A percentile compares a stretch with the other conserved stretches of the same genome.
Evolutionary conservation across 2,888 invertebrate genomes (phyloP).

Genomic region (Tinea pellionella): DNA sequence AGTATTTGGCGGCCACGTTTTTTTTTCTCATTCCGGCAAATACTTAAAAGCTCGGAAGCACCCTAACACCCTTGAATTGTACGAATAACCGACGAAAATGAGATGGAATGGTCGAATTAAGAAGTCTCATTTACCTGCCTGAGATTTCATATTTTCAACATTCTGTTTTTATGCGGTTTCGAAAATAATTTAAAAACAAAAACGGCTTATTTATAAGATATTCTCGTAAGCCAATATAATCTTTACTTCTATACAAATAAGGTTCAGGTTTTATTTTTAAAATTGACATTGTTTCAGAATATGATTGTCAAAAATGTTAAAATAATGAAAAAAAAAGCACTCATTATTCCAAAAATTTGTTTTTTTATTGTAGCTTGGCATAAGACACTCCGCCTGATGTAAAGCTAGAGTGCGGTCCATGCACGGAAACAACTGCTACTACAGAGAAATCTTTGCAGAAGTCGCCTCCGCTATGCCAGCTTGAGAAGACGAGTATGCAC

Average conservation of each 20-base stretch:
- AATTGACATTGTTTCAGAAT: no score
- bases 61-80: conserved; percentile 5
- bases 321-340: not conserved
- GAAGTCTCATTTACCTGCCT: conserved; percentile 8
- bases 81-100: conserved; percentile 8
- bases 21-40: not conserved
- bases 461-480: no score
- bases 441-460: no score
- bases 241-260: not conserved
- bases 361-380: no score
- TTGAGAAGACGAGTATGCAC: no score
- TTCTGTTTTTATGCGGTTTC: not conserved
- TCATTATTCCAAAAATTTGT: no score
- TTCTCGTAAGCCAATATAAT: not conserved
- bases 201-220: not conserved
- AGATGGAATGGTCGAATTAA: conserved; percentile 8
- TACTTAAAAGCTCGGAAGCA: not conserved
- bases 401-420: no score
- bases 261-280: not conserved
- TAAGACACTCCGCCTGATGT: no score
- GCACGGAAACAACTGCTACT: no score
- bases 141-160: not conserved
- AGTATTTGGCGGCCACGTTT: not conserved
- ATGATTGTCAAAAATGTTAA: not conserved
- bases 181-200: not conserved